Base-by-base conservation (phyloP, 2,797 vertebrate species). In the Anolis apletophallus region DNA sequence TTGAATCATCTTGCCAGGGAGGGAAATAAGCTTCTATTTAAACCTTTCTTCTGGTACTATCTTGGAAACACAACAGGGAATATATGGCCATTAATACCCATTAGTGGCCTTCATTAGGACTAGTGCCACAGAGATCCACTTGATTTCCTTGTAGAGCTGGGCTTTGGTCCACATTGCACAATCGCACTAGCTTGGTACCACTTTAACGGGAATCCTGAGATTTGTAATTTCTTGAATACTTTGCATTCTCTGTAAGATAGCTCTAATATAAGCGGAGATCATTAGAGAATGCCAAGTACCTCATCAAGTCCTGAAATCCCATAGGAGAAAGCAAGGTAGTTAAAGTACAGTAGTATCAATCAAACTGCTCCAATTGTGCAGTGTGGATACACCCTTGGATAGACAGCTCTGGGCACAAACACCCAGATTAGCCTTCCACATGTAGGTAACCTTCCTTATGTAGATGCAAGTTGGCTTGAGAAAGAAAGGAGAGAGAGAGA, bases 1-100 rank as follows among this genome's bases (percentile, higher is more conserved):
- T 83, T 36, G 88, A 93, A 93, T 91, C 87, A 75, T 85, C 88
- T 87, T 86, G 84, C 91, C 80, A 86, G 74, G 88, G 59, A 90
- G 84, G 52, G 36, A 86, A 73, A 93, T 93, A 90, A 89, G 81
- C 81, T 76, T 89, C 87, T 88, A 84, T 87, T 87, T 86, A 74
- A 23, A 88, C 32, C 59, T 86, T 88, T 73, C 55, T 90, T 88
- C 81, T 88, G 14, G 67, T 36, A 80, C 61, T 12, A 91, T 84
- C 89, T 84, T 80, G 82, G 72, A 84, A 83, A 93, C 87, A 93
- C 84, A 61, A 57, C 87, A 91, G 14, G 52, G 61, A 92, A 26
- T 52, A 89, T 29, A 34, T 23, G 85, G 88, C 85, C 86, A 90
- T 68, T 85, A 52, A 36, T 64, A 82, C 85, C 73, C 36, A 86